phyloP scores from a whole-genome alignment of 2,888 invertebrate genomes.

The Drosophila formosana region DNA sequence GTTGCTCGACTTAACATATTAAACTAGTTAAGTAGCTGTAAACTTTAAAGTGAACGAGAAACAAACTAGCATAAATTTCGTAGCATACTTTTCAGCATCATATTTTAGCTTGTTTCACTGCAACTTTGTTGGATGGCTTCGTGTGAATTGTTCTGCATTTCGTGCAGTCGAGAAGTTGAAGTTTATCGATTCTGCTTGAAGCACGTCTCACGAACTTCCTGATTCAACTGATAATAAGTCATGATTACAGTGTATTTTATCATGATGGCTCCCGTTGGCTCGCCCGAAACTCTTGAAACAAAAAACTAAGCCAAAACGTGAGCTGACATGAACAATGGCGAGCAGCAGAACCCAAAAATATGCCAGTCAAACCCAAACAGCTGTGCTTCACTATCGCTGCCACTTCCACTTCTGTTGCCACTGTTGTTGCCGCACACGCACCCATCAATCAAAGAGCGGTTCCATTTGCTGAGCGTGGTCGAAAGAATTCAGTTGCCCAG shows the following conservation, averaged over 20 bases:
- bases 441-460: conserved; percentile 47
- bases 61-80: neutral
- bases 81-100: neutral
- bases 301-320: conserved; percentile 26
- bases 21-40: neutral
- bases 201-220: conserved; percentile 7
- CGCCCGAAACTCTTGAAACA: conserved; percentile 14
- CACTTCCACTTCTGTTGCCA: neutral
- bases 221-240: conserved; percentile 42
- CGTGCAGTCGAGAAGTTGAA: conserved; percentile 10
- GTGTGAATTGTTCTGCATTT: neutral
- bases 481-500: conserved; percentile 41
- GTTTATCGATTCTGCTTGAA: conserved; percentile 15
- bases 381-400: conserved; percentile 14
- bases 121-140: neutral
- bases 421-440: conserved; percentile 12
- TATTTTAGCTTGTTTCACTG: neutral
- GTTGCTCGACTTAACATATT: neutral
- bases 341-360: conserved; percentile 36
- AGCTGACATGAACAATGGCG: conserved; percentile 37
- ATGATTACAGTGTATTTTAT: conserved; percentile 39
- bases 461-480: conserved; percentile 20
- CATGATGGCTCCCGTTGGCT: neutral
- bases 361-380: conserved; percentile 52
- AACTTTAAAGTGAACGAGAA: neutral